A percentile compares a stretch with the other conserved stretches of the same genome.
These are phyloP conservation scores for Epinephelus coioides DNA, from an alignment of 2,797 vertebrate species.

Conservation along the genomic window DNA sequence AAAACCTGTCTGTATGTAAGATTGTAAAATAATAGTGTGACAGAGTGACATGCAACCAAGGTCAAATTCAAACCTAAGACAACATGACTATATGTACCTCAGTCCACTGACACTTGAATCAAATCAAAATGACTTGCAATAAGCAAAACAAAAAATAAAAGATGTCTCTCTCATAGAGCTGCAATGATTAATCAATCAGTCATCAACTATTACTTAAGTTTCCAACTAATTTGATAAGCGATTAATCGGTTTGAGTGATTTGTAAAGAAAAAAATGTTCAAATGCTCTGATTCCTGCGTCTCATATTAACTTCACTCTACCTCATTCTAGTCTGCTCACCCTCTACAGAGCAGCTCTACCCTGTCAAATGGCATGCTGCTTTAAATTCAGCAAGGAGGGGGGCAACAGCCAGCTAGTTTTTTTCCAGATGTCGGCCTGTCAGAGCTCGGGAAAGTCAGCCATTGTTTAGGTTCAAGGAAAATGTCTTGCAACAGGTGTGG, in stretches of 20 bases:
- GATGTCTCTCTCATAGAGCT: not conserved
- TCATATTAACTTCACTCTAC: conserved; percentile 40
- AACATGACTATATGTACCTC: not conserved
- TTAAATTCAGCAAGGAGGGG: conserved; percentile 75
- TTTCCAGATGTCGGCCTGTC: conserved; percentile 83
- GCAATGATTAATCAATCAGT: too few relatives aligned
- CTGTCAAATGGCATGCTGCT: conserved; percentile 58
- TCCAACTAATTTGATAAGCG: too few relatives aligned
- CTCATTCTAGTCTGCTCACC: conserved; percentile 34
- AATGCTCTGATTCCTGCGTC: not conserved
- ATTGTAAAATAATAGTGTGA: conserved; percentile 1
- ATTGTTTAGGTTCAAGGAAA: conserved; percentile 78
- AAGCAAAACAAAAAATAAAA: not conserved
- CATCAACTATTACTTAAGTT: too few relatives aligned
- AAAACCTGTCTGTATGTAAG: not conserved
- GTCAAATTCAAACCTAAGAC: conserved; percentile 8
- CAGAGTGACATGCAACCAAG: not conserved
- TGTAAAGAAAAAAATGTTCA: not conserved
- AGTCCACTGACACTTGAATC: not conserved
- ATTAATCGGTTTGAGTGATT: too few relatives aligned
- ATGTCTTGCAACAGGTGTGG: conserved; percentile 83
- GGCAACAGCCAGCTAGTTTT: conserved; percentile 47
- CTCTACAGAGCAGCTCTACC: conserved; percentile 28
- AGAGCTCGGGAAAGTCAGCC: conserved; percentile 67
- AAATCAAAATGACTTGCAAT: not conserved